Evolutionary conservation across 1,140 invertebrate species (phyloP), one percentile per base, ranked within the genome.

Genomic region (Rhopalosiphum padi): DNA sequence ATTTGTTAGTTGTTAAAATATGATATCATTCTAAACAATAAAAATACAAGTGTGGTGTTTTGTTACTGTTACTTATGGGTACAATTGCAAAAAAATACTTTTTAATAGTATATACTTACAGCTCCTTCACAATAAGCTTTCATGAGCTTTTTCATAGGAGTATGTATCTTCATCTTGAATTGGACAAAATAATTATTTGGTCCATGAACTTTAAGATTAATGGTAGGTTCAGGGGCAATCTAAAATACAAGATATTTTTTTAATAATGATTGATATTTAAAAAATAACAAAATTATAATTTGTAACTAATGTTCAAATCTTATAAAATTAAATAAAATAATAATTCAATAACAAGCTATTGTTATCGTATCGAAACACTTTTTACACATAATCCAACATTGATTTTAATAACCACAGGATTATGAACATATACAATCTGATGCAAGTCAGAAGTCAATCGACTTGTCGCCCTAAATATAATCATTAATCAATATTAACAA

Each of bases 101-200:
- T 4, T n/a, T n/a, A 68, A 15, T n/a, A n/a, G 30, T 68, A 18
- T n/a, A 68, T 68, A 97, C 97, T 97, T 96, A 98, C 98, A 94
- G 97, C 97, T 96, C 98, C 96, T 95, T 99, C 98, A 96, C 98
- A 99, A 95, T 99, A 99, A 22, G 98, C 98, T 95, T 98, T 98
- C 98, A 99, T 99, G 77, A 99, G 95, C 96, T 99, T 99, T 94
- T 98, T 96, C 90, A 99, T 96, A n/a, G 98, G 98, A 94, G 98
- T 99, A 95, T 99, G 98, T 96, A 98, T 98, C 95, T 99, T 99
- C 94, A 99, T 99, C 96, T 99, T 99, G 95, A 99, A 99, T 95
- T 99, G 98, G 43, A 99, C 98, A 93, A 99, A 97, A 93, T 98
- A 97, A 95, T 98, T 98, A 95, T 99, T 98, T 95, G 99, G 98